phyloP scores from a whole-genome alignment of 2,797 vertebrate genomes.

The Ctenopoma multispine region DNA sequence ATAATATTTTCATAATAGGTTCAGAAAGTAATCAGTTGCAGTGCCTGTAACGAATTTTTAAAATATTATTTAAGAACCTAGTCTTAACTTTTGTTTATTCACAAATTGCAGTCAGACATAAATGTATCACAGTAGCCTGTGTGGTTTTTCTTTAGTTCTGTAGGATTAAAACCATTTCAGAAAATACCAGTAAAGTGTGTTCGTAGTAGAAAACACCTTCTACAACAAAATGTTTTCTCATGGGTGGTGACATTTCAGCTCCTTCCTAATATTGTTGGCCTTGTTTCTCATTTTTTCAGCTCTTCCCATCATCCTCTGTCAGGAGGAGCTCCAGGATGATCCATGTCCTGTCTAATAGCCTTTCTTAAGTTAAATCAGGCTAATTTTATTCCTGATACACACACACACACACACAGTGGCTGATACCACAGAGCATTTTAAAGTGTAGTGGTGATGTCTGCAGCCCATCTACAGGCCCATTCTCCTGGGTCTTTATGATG shows the following conservation, averaged over 20 bases:
- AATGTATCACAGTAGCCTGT: neutral
- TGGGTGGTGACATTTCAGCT: constrained; percentile 35
- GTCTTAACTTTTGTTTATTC: constrained; percentile 26
- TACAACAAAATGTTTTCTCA: constrained; percentile 2
- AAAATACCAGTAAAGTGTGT: neutral
- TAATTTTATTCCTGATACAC: constrained; percentile 80
- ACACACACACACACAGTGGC: constrained; percentile 37
- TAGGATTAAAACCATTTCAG: neutral
- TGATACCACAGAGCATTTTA: constrained; percentile 68
- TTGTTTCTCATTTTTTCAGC: constrained; percentile 27
- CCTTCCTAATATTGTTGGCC: constrained; percentile 23
- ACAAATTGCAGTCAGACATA: neutral
- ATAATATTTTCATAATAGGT: constrained; percentile 49
- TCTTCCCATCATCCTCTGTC: constrained; percentile 58
- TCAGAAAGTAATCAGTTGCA: constrained; percentile 43
- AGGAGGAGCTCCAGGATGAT: constrained; percentile 69
- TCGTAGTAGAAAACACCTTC: neutral
- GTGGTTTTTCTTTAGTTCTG: neutral
- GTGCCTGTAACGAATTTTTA: constrained; percentile 75
- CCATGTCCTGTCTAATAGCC: constrained; percentile 82
- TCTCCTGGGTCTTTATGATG: constrained; percentile 87
- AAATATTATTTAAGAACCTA: constrained; percentile 63
- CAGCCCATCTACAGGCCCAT: constrained; percentile 78
- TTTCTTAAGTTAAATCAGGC: constrained; percentile 80
- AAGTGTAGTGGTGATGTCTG: constrained; percentile 74